Evolutionary conservation across 2,797 vertebrate species (phyloP).

Genomic region (Nannoperca obscura): DNA sequence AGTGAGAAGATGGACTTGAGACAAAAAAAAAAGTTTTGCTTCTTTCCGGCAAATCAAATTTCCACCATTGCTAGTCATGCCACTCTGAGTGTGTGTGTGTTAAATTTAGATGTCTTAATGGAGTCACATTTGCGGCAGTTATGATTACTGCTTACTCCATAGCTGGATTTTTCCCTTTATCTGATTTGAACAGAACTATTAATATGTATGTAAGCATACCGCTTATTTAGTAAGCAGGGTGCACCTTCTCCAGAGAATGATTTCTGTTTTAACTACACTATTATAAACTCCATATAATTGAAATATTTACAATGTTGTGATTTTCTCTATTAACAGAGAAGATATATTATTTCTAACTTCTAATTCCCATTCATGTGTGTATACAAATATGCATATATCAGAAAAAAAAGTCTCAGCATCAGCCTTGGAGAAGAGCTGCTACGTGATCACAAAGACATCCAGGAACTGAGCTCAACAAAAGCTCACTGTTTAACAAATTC

Average conservation of each 20-base stretch:
- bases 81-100: neutral
- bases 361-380: neutral
- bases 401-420: neutral
- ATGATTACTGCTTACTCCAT: neutral
- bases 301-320: neutral
- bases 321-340: neutral
- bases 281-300: neutral
- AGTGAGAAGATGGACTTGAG: slow-evolving; percentile 1
- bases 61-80: neutral
- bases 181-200: neutral
- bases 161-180: neutral
- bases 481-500: neutral
- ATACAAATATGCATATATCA: neutral
- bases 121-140: neutral
- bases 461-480: neutral
- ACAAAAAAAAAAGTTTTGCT: neutral
- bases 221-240: neutral
- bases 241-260: neutral
- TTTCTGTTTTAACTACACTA: neutral
- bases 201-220: neutral
- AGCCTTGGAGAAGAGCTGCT: neutral
- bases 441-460: neutral
- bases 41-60: slow-evolving; percentile 8
- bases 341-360: neutral
- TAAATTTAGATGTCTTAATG: neutral